These are phyloP conservation scores for Aculops lycopersici DNA, from an alignment of 1,140 invertebrate species.

Conservation along the genomic window DNA sequence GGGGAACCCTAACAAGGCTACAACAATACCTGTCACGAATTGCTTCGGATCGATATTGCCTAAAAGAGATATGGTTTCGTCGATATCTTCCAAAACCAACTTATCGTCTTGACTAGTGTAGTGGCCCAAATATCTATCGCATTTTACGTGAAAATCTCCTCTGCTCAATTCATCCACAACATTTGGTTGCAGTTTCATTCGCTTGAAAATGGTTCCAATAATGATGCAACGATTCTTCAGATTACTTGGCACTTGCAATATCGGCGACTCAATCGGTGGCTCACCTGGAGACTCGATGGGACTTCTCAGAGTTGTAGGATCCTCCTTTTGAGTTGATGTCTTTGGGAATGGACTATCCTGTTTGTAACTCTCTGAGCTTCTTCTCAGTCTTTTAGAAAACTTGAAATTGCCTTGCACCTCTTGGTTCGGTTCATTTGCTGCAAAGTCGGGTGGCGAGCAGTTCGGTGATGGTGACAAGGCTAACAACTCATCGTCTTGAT, in stretches of 20 bases:
- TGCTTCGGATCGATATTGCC: slow-evolving; percentile 21
- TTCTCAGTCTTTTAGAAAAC: too few species aligned
- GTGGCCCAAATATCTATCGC: slow-evolving; percentile 13
- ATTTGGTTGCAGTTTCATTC: slow-evolving; percentile 62
- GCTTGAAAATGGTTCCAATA: slow-evolving; percentile 64
- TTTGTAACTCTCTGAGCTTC: too few species aligned
- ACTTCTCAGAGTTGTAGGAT: too few species aligned
- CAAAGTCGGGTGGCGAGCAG: slow-evolving; percentile 14
- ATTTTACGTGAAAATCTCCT: slow-evolving; percentile 47
- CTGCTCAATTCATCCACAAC: slow-evolving; percentile 50
- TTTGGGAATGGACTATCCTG: too few species aligned
- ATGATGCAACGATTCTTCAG: too few species aligned
- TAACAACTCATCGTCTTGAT: background rate
- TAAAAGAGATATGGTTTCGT: slow-evolving; percentile 43
- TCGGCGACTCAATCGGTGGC: too few species aligned
- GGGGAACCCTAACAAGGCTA: slow-evolving; percentile 34
- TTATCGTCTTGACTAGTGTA: slow-evolving; percentile 34
- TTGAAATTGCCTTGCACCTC: too few species aligned
- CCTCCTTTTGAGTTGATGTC: too few species aligned
- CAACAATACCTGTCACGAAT: slow-evolving; percentile 21
- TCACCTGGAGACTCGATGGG: too few species aligned
- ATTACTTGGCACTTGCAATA: too few species aligned
- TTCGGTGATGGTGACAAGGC: background rate
- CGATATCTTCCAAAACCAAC: slow-evolving; percentile 61
- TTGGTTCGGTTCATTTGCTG: slow-evolving; percentile 35